Percentiles rank a stretch among this genome's conserved stretches.
phyloP scores from a whole-genome alignment of 2,113 vertebrate genomes.

The Thamnophis sirtalis region DNA sequence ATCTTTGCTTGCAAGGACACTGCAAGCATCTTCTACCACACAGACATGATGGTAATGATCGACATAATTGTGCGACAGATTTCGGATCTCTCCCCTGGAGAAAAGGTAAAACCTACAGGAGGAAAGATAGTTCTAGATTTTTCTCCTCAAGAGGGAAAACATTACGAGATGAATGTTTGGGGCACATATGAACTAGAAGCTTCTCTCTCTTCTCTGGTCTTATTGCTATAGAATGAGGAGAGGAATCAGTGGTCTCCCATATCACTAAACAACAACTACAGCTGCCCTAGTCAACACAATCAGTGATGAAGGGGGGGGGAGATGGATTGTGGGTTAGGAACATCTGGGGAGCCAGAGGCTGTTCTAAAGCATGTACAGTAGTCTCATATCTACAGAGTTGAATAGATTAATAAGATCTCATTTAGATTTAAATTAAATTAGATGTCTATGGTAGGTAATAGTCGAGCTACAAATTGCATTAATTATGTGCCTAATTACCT shows the following conservation, averaged over 20 bases:
- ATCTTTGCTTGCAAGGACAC: constrained; percentile 83
- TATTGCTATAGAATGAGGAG: neutral
- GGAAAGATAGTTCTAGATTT: neutral
- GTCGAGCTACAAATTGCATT: neutral
- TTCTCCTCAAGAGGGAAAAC: neutral
- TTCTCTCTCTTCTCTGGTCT: neutral
- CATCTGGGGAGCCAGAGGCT: neutral
- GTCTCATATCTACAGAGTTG: neutral
- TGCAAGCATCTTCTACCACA: constrained; percentile 90
- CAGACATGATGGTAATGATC: constrained; percentile 98
- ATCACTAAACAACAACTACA: neutral
- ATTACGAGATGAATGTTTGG: neutral
- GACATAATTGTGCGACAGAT: constrained; percentile 95
- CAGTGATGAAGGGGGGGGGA: neutral
- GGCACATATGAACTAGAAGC: neutral
- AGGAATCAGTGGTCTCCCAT: neutral
- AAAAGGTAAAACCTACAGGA: constrained; percentile 77
- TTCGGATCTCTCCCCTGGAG: constrained; percentile 93
- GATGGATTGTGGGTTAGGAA: neutral
- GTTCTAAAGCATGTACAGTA: neutral
- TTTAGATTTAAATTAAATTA: neutral
- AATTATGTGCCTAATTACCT: neutral
- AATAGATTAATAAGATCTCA: neutral
- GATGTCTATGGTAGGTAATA: neutral
- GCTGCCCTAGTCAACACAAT: neutral